A percentile compares a stretch with the other conserved stretches of the same genome.
Conservation (phyloP, 2,888 invertebrate genomes). For the Diaprepes abbreviatus region DNA sequence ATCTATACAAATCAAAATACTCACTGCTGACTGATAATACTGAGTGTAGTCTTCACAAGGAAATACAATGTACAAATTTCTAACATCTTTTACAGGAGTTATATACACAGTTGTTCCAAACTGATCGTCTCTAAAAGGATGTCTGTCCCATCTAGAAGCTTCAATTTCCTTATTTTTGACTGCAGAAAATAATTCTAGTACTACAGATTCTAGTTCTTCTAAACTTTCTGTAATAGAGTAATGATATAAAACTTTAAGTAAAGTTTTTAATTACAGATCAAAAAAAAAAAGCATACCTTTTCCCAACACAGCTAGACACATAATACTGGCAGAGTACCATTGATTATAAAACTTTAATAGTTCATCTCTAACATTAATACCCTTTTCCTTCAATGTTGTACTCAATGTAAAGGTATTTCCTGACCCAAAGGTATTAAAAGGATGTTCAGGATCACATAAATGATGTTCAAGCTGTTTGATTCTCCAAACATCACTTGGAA, state of each 20-base stretch:
- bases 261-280: not conserved
- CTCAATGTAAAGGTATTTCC: constrained; percentile 87
- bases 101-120: constrained; percentile 81
- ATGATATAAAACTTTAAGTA: too few species aligned
- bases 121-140: constrained; percentile 85
- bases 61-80: constrained; percentile 88
- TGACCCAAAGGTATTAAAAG: constrained; percentile 95
- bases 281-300: constrained; percentile 79
- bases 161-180: constrained; percentile 83
- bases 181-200: constrained; percentile 81
- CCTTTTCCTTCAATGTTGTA: constrained; percentile 81
- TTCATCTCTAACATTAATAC: constrained; percentile 88
- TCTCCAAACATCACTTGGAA: constrained; percentile 90
- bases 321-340: constrained; percentile 97
- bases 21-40: constrained; percentile 87
- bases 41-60: constrained; percentile 89
- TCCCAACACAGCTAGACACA: constrained; percentile 90
- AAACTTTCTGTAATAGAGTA: constrained; percentile 78
- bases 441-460: constrained; percentile 82
- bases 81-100: constrained; percentile 91
- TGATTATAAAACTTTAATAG: constrained; percentile 89
- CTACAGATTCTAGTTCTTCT: constrained; percentile 87
- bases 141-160: constrained; percentile 82
- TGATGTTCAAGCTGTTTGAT: constrained; percentile 91
- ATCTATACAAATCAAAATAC: constrained; percentile 62